Evolutionary conservation across 2,113 vertebrate species (phyloP).

Genomic region (Myanophis thanlyinensis): DNA sequence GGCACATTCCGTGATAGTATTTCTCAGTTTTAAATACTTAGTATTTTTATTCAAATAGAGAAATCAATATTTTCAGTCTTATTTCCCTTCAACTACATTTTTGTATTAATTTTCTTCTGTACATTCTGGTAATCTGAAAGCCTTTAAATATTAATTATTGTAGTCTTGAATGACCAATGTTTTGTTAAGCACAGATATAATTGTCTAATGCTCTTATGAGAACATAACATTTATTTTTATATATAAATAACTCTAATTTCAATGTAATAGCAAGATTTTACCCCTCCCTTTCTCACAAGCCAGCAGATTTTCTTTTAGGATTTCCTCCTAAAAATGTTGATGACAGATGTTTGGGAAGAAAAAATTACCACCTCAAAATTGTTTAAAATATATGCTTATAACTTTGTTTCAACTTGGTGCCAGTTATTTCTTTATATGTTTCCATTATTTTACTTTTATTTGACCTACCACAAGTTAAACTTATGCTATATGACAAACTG

Average conservation of each 20-base stretch:
- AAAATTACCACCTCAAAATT: slow-evolving; percentile 68
- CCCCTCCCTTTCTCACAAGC: slow-evolving; percentile 81
- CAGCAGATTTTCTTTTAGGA: slow-evolving; percentile 86
- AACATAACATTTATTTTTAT: slow-evolving; percentile 81
- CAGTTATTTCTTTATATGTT: slow-evolving; percentile 68
- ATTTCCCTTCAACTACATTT: slow-evolving; percentile 70
- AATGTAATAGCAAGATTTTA: slow-evolving; percentile 70
- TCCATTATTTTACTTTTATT: slow-evolving; percentile 58
- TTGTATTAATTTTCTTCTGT: slow-evolving; percentile 76
- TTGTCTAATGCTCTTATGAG: slow-evolving; percentile 77
- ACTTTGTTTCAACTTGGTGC: slow-evolving; percentile 65
- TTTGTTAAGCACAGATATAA: slow-evolving; percentile 80
- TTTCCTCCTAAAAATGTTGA: slow-evolving; percentile 68
- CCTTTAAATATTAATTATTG: slow-evolving; percentile 75
- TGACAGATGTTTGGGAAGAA: slow-evolving; percentile 68
- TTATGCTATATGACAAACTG: slow-evolving; percentile 51
- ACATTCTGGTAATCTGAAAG: slow-evolving; percentile 77
- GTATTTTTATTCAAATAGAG: slow-evolving; percentile 71
- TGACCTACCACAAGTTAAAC: slow-evolving; percentile 54
- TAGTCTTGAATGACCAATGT: slow-evolving; percentile 80
- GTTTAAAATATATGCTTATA: slow-evolving; percentile 60
- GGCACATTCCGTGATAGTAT: slow-evolving; percentile 77
- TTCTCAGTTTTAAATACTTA: slow-evolving; percentile 76
- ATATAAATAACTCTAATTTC: slow-evolving; percentile 74
- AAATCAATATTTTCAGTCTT: slow-evolving; percentile 72